Conservation (phyloP, 2,888 invertebrate species). For the Nemapogon koenigi region DNA sequence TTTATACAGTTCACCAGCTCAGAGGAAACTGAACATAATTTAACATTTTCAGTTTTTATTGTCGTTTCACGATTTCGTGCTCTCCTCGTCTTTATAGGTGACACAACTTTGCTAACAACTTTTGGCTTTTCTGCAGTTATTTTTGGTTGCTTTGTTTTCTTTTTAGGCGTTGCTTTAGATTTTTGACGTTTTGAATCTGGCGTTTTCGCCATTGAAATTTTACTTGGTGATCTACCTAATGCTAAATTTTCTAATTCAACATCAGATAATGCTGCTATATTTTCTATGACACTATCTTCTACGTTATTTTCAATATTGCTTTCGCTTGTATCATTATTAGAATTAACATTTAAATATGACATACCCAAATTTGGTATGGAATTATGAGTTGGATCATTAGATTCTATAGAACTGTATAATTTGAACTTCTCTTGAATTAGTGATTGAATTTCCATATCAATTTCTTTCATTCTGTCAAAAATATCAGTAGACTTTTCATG, state of each 20-base stretch:
- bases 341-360: slow-evolving; percentile 42
- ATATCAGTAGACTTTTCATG: slow-evolving; percentile 32
- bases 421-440: slow-evolving; percentile 65
- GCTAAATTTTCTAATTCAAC: slow-evolving; percentile 51
- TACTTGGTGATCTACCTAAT: slow-evolving; percentile 22
- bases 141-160: slow-evolving; percentile 14
- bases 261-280: slow-evolving; percentile 44
- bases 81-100: slow-evolving; percentile 3
- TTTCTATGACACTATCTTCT: slow-evolving; percentile 36
- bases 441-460: slow-evolving; percentile 64
- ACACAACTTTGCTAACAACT: neutral
- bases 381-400: slow-evolving; percentile 28
- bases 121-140: no score
- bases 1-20: slow-evolving; percentile 1
- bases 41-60: no score
- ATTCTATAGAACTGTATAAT: slow-evolving; percentile 58
- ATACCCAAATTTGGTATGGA: slow-evolving; percentile 42
- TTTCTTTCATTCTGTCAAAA: slow-evolving; percentile 65
- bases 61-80: neutral
- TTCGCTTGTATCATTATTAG: slow-evolving; percentile 20
- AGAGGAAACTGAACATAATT: no score
- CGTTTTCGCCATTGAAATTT: no score
- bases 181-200: neutral
- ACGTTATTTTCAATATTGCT: neutral
- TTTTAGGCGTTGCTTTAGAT: slow-evolving; percentile 11